These are phyloP conservation scores for Phallusia fumigata DNA, from an alignment of 23 tunicate species.

Conservation along the genomic window DNA sequence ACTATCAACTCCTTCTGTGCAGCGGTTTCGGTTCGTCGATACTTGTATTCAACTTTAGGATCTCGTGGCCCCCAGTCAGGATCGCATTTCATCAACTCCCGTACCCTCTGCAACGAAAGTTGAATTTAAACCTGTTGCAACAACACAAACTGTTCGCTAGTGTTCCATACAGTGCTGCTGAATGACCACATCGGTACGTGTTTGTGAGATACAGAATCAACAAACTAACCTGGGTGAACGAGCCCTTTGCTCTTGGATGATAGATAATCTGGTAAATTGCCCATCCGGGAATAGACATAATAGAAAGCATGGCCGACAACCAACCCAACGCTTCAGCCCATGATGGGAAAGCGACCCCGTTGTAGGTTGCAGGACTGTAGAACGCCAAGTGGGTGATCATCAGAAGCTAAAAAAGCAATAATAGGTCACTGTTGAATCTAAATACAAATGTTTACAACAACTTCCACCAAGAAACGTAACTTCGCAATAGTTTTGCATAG, in stretches of 20 bases:
- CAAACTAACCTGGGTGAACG: constrained; percentile 28
- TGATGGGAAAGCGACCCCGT: constrained; percentile 31
- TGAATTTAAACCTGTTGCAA: no score
- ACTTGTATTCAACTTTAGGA: constrained; percentile 35
- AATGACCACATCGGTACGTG: no score
- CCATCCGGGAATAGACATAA: constrained; percentile 45
- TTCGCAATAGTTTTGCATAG: no score
- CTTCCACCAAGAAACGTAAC: neutral
- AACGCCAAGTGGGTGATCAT: constrained; percentile 36
- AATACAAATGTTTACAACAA: neutral
- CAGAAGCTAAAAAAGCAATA: constrained; percentile 26
- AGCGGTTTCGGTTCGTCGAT: neutral
- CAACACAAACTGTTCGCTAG: no score
- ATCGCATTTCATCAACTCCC: constrained; percentile 39
- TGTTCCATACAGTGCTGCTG: no score
- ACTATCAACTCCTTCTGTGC: neutral
- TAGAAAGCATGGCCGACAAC: constrained; percentile 56
- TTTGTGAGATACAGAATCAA: neutral
- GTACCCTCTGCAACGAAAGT: constrained; percentile 35
- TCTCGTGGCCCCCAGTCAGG: constrained; percentile 73
- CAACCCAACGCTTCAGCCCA: constrained; percentile 80
- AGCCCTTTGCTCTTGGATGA: constrained; percentile 69
- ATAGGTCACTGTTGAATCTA: neutral
- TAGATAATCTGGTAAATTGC: constrained; percentile 46
- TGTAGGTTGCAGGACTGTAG: constrained; percentile 60